Base-by-base conservation (phyloP, 2,113 vertebrate species). In the Cariama cristata region DNA sequence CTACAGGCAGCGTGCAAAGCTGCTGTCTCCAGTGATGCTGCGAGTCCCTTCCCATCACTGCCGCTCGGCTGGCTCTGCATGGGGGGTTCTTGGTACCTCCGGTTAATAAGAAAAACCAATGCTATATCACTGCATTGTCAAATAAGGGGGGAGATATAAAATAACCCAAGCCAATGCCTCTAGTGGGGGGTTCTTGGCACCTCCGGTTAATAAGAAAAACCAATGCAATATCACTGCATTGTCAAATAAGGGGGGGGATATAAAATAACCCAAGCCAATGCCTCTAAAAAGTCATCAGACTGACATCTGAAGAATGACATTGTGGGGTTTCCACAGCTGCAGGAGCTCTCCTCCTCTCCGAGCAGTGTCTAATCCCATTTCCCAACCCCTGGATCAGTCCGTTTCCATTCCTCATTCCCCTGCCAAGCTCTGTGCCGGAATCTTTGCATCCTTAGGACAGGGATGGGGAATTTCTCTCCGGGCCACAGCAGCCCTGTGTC, bases 191-290 rank as follows among this genome's bases (percentile, higher is more conserved):
- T 30, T 40, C 68, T 50, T 24, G 28, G 16, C 47, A 11, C 45
- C 27, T 73, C 67, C 24, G 27, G 8, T 42, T 21, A 21, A 27
- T n/a, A 30, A 8, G 7, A 26, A 22, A 35, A 40, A 52, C 7
- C 50, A 23, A 13, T 1, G 1, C 45, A 8, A 0, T 66, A 7
- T 53, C 44, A 19, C 30, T 9, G 5, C 20, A 1, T 44, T 58
- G 11, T 33, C 52, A 35, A 35, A 47, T 11, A 60, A 27, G 30
- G 26, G 44, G 32, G 1, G 12, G 26, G 35, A 38, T 38, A 24
- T 4, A 20, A 47, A 23, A 32, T 11, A 59, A 50, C 38, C 9
- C 33, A 42, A 32, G 52, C 45, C 30, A 16, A 2, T 17, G 7
- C 40, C 53, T 56, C 53, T 50, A 11, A 38, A 24, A 79, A 28